These are phyloP conservation scores for Magallana ariakensis DNA, from an alignment of 1,140 invertebrate genomes.

Conservation along the genomic window DNA sequence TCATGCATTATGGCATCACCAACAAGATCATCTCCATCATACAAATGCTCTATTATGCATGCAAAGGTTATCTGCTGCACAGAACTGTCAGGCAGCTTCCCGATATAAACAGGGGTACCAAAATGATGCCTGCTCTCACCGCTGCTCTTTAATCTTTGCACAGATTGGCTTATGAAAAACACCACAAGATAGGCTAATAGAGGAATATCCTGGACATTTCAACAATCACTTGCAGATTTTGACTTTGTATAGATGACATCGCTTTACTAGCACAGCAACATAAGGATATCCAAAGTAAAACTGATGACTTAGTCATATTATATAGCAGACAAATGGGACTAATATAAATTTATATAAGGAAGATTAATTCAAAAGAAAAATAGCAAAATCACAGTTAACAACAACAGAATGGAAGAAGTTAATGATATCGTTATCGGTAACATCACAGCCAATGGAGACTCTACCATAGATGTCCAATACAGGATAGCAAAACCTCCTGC, in stretches of 20 bases:
- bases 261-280: not conserved
- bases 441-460: too few species aligned
- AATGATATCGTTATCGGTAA: too few species aligned
- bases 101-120: not conserved
- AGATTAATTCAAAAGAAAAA: too few species aligned
- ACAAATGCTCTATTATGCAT: too few species aligned
- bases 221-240: not conserved
- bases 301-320: not conserved
- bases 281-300: not conserved
- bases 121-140: too few species aligned
- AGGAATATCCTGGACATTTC: too few species aligned
- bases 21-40: too few species aligned
- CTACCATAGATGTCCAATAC: too few species aligned
- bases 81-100: not conserved
- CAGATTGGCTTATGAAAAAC: not conserved
- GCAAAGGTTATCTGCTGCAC: not conserved
- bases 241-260: not conserved
- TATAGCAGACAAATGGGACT: not conserved
- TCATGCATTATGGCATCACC: too few species aligned
- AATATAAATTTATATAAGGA: not conserved
- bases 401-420: too few species aligned
- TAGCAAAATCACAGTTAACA: too few species aligned
- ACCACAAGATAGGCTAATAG: not conserved
- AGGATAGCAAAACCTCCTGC: too few species aligned
- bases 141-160: not conserved